Percentiles rank a stretch among this genome's conserved stretches.
These are phyloP conservation scores for Torymus tubicola DNA, from an alignment of 2,888 invertebrate species.

Conservation along the genomic window DNA sequence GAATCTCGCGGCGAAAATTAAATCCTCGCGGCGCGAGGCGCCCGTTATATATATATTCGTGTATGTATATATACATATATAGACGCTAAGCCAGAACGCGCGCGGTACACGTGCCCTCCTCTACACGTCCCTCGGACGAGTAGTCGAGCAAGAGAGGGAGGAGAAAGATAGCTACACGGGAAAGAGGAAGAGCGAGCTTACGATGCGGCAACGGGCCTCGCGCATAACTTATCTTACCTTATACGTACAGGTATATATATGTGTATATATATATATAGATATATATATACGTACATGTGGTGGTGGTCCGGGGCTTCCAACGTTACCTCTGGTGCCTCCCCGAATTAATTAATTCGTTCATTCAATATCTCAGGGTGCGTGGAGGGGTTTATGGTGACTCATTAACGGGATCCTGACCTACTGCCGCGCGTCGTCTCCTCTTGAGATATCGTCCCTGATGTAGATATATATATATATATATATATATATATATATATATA, in stretches of 20 bases:
- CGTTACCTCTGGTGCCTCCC: background rate
- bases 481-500: background rate
- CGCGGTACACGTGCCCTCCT: too few relatives aligned
- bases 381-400: slow-evolving; percentile 13
- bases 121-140: background rate
- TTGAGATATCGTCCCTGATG: background rate
- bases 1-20: slow-evolving; percentile 53
- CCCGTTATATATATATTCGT: background rate
- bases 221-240: slow-evolving; percentile 33
- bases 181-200: slow-evolving; percentile 10
- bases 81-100: background rate
- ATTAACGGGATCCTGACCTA: slow-evolving; percentile 35
- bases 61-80: background rate
- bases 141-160: background rate
- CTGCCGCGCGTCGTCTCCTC: background rate
- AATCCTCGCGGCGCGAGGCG: slow-evolving; percentile 31
- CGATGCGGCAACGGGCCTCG: slow-evolving; percentile 21
- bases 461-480: background rate
- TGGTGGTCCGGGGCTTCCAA: too few relatives aligned
- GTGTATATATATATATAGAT: background rate
- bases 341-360: slow-evolving; percentile 49
- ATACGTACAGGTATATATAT: slow-evolving; percentile 2
- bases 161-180: background rate
- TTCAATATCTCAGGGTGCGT: slow-evolving; percentile 35
- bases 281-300: background rate